A percentile compares a stretch with the other conserved stretches of the same genome.
Conservation (phyloP, 2,113 vertebrate species). For the Austrofundulus limnaeus region DNA sequence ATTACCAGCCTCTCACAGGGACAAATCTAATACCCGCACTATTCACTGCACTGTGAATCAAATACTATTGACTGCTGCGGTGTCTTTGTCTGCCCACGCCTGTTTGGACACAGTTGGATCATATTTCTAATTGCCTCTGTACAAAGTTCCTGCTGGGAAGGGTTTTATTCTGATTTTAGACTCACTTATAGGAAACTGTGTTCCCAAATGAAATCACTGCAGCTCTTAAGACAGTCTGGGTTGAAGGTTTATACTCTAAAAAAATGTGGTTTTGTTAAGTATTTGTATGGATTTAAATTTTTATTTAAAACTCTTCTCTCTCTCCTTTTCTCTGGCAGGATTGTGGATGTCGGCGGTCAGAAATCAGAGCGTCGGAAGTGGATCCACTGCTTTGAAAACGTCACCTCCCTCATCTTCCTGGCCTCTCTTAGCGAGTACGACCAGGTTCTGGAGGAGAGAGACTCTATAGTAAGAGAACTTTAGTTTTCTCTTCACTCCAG, state of each 20-base stretch:
- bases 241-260: neutral
- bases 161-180: slow-evolving; percentile 28
- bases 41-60: slow-evolving; percentile 37
- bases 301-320: too few species aligned
- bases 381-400: slow-evolving; percentile 92
- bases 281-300: too few species aligned
- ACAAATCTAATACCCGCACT: slow-evolving; percentile 28
- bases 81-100: slow-evolving; percentile 40
- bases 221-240: neutral
- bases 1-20: slow-evolving; percentile 27
- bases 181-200: slow-evolving; percentile 5
- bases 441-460: slow-evolving; percentile 87
- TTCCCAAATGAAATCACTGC: neutral
- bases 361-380: slow-evolving; percentile 90
- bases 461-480: slow-evolving; percentile 77
- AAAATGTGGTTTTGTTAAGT: too few species aligned
- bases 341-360: slow-evolving; percentile 91
- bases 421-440: slow-evolving; percentile 92
- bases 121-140: slow-evolving; percentile 23
- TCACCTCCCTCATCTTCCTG: slow-evolving; percentile 89
- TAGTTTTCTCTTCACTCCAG: neutral
- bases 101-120: slow-evolving; percentile 29
- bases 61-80: slow-evolving; percentile 15
- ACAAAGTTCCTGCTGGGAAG: slow-evolving; percentile 21
- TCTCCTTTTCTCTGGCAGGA: slow-evolving; percentile 67